These are phyloP conservation scores for Tethea ocularis DNA, from an alignment of 2,888 invertebrate species.

Conservation along the genomic window DNA sequence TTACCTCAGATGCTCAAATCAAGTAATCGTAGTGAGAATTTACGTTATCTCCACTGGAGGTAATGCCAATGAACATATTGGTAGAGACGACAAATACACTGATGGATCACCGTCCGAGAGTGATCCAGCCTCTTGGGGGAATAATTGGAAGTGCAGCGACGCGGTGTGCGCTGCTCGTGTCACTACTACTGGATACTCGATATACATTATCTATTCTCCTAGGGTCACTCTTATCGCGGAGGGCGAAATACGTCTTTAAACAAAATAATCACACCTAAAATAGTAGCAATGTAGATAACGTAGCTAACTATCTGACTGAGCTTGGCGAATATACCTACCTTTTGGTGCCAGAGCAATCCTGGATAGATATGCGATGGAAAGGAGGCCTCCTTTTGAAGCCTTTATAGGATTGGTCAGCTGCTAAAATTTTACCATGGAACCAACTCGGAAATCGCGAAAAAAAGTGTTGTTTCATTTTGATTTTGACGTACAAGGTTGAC, in stretches of 20 bases:
- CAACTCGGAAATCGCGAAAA: too few relatives aligned
- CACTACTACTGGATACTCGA: conserved; percentile 35
- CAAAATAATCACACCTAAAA: conserved; percentile 45
- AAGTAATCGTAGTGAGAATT: conserved; percentile 81
- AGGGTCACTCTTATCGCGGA: conserved; percentile 68
- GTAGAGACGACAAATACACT: conserved; percentile 30
- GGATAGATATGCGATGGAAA: too few relatives aligned
- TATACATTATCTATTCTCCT: conserved; percentile 52
- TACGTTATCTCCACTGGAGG: conserved; percentile 78
- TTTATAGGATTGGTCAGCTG: too few relatives aligned
- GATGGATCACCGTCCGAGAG: conserved; percentile 27
- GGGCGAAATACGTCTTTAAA: conserved; percentile 66
- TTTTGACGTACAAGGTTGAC: too few relatives aligned
- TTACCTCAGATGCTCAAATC: conserved; percentile 75
- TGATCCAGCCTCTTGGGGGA: conserved; percentile 49
- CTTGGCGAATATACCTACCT: background rate
- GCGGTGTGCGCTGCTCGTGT: conserved; percentile 36
- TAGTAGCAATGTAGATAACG: conserved; percentile 31
- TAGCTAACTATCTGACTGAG: background rate
- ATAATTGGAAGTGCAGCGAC: conserved; percentile 30
- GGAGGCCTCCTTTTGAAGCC: too few relatives aligned
- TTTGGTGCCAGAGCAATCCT: background rate
- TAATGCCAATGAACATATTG: conserved; percentile 82
- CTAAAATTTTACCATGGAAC: too few relatives aligned
- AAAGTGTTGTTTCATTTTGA: too few relatives aligned